Percentiles rank a stretch among this genome's conserved stretches.
These are phyloP conservation scores for Bombycilla garrulus DNA, from an alignment of 2,113 vertebrate species.

Conservation along the genomic window DNA sequence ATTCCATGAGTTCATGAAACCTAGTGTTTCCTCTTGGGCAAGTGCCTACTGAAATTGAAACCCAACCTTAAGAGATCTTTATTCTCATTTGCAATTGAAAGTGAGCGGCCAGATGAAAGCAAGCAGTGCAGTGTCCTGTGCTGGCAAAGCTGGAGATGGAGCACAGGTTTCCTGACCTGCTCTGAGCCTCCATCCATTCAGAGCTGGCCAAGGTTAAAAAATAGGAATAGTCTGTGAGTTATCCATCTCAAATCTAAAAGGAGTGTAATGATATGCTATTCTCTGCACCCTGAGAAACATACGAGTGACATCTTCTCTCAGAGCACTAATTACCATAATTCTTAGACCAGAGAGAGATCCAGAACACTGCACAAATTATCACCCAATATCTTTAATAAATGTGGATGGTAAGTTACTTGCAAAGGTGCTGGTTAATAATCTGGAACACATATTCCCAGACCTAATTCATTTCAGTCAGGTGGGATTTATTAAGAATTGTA, in stretches of 20 bases:
- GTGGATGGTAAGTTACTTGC: conserved; percentile 69
- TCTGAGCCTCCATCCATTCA: background rate
- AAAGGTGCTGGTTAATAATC: conserved; percentile 74
- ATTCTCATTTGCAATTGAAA: background rate
- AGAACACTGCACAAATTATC: conserved; percentile 72
- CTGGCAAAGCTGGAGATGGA: background rate
- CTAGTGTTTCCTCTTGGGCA: background rate
- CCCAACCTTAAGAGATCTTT: background rate
- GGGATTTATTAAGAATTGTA: conserved; percentile 70
- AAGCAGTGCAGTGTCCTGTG: background rate
- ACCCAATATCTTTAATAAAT: conserved; percentile 73
- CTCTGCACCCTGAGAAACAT: conserved; percentile 39
- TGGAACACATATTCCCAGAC: conserved; percentile 72
- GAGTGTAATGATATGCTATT: conserved; percentile 54
- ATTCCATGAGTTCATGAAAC: background rate
- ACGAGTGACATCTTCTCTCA: conserved; percentile 46
- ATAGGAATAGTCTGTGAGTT: background rate
- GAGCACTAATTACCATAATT: conserved; percentile 65
- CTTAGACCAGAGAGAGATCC: conserved; percentile 63
- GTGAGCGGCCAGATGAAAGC: background rate
- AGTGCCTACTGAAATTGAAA: background rate
- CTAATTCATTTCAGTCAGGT: conserved; percentile 72
- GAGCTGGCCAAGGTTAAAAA: conserved; percentile 46
- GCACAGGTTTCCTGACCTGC: background rate
- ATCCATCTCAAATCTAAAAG: conserved; percentile 60